Base-by-base conservation (phyloP, 2,888 invertebrate genomes). In the Mimumesa dahlbomi region DNA sequence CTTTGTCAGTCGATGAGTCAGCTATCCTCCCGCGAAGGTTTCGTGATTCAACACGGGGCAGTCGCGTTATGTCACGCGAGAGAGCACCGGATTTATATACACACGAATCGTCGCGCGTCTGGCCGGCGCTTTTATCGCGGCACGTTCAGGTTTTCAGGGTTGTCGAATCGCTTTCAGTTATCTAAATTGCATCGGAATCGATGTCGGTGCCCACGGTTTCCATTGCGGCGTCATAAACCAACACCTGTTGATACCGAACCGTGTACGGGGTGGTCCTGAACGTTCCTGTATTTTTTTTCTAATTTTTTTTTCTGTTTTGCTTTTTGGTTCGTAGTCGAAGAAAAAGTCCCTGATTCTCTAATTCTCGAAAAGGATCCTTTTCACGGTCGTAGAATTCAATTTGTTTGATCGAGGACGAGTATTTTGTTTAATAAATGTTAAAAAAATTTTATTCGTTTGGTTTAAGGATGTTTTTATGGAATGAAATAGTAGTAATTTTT, bases 181-280 rank as follows among this genome's bases (percentile, higher is more conserved):
- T 88, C 88, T 87, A 88, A 88, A 88, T 87, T 86, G 88, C 88
- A 88, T 88, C 88, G 84, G 83, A 86, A 88, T 88, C 87, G 88
- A 86, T 88, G 87, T 86, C 79, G 79, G 80, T 77, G 84, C 84
- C 84, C 83, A 85, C 87, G 84, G 82, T 82, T 82, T 82, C 78
- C 82, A 68, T 77, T 64, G 77, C 80, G 82, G 81, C 82, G 70
- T 85, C 87, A 84, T 88, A 88, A 88, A 88, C 85, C 84, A 87
- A 84, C 88, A 85, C 84, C 86, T 85, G 85, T 86, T 85, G 85
- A 85, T 87, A 84, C 78, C 75, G 70, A 64, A 67, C 63, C 69
- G 64, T 81, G 69, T 63, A 66, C 71, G 59, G 74, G 80, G 80
- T 81, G 74, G 80, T 82, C 78, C 48, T 65, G 54, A 25, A 42